Evolutionary conservation across 2,888 invertebrate genomes (phyloP).

Genomic region (Argyresthia albistria): DNA sequence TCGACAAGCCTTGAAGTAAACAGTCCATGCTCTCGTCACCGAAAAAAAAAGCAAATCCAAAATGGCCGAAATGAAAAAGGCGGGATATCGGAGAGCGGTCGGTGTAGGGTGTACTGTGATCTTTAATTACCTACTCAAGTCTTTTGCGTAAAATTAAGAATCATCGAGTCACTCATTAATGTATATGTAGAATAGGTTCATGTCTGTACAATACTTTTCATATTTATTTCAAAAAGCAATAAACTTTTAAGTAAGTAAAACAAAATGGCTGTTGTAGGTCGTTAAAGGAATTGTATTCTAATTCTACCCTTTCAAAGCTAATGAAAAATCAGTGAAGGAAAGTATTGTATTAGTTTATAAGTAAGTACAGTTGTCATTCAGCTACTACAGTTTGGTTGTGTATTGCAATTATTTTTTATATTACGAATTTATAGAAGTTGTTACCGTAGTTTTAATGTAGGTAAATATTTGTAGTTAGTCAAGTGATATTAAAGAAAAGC

Average conservation of each 20-base stretch:
- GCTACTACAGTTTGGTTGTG: conserved; percentile 38
- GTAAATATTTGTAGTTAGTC: conserved; percentile 20
- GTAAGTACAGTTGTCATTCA: conserved; percentile 30
- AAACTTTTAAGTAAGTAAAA: conserved; percentile 20
- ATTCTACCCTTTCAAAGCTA: neutral
- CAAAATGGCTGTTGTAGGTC: conserved; percentile 34
- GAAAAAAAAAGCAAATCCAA: neutral
- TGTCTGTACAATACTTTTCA: conserved; percentile 16
- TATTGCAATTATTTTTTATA: conserved; percentile 48
- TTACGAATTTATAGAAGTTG: conserved; percentile 63
- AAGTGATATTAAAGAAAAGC: conserved; percentile 1
- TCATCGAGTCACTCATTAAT: conserved; percentile 1
- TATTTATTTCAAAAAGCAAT: conserved; percentile 17
- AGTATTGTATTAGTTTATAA: conserved; percentile 45
- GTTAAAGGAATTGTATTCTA: conserved; percentile 14
- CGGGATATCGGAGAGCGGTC: too few species aligned
- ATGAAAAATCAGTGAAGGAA: conserved; percentile 32
- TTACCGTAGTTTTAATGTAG: conserved; percentile 59
- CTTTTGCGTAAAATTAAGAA: neutral
- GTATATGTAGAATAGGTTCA: conserved; percentile 37
- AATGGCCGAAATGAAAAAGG: neutral
- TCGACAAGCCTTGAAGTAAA: conserved; percentile 77
- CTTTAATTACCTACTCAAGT: neutral
- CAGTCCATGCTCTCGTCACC: neutral
- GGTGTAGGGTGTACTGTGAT: neutral